Base-by-base conservation (phyloP, 1,140 invertebrate genomes). In the Drosophila ironensis region DNA sequence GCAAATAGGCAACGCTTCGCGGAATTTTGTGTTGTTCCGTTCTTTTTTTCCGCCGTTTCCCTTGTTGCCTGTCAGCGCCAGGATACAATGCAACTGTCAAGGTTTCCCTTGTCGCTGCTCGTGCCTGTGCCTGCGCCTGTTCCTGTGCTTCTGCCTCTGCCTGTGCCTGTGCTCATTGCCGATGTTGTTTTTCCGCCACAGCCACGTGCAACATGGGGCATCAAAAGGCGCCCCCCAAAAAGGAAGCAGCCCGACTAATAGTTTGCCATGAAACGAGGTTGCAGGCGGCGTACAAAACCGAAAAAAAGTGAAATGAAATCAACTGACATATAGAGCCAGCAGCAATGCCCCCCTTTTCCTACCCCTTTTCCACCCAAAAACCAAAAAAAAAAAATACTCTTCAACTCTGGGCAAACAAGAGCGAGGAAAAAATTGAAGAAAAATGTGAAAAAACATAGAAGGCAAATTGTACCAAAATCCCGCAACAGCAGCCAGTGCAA, bases 271-370 rank as follows among this genome's bases (percentile, higher is more conserved):
- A 48, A 67, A 59, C 50, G 67, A 46, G 44, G 46, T 72, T 64
- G 56, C 57, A 64, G 63, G 46, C 27, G 42, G 57, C 35, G 11
- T 30, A 30, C 37, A 63, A 60, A 68, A 6, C 48, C 24, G 22
- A 63, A 67, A 74, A 75, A 84, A 84, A 84, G 78, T 86, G 80
- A 82, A 84, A 84, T 73, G 73, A 86, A 84, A 84, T 84, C 78
- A 86, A 82, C 78, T 84, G 78, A 78, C 80, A 84, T 82, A 84
- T 78, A 84, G 77, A 81, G 51, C 46, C 33, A 42, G 20, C 51
- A 56, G 40, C 35, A 40, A 41, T 27, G 16, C 22, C 46, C 53
- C 20, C 35, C 24, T n/a, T 25, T 22, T 22, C 8, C 28, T 3
- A 1, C 2, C 1, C 25, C 25, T 14, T 19, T 19, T 27, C 24